Evolutionary conservation across 2,797 vertebrate species (phyloP), one percentile per base, ranked within the genome.

Genomic region (Notamacropus eugenii): DNA sequence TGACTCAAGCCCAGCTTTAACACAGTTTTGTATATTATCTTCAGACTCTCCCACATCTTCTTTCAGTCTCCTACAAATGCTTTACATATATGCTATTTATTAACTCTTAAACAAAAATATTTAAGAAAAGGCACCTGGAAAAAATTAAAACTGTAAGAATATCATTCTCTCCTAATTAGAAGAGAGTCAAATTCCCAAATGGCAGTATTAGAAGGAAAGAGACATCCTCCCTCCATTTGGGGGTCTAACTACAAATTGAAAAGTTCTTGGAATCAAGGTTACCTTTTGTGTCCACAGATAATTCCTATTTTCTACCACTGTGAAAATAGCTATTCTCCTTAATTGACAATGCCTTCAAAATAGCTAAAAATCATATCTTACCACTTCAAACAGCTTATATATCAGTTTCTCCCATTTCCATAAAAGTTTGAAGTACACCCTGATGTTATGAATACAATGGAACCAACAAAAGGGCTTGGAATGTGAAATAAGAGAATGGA

Each of bases 11-110:
- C 92, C 93, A 74, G 57, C 0, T 0, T 87, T 93, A 93, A 94
- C 92, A 82, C 16, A 67, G 22, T 92, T 96, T 95, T 96, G 90
- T 95, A 96, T 95, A 91, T 93, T 90, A 95, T 96, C 27, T 90
- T 87, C 87, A 92, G 95, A 93, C 52, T 87, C 40, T 12, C 27
- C 34, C 50, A 87, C 90, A 90, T 46, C 56, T 93, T 22, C 31
- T 12, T 34, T 28, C 28, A 90, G 27, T 91, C 28, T 94, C 10
- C 94, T n/a, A 24, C 12, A 94, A 97, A 95, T 94, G 54, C 87
- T 95, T 94, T 95, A 3, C 12, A 95, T 57, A 14, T 5, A 92
- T 46, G 27, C 46, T 54, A 92, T 95, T 97, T 96, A 92, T 97
- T 58, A 95, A 95, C 90, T 5, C 90, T 11, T 96, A 91, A 90